phyloP scores from a whole-genome alignment of 2,113 vertebrate genomes.

The Elephantulus edwardii region DNA sequence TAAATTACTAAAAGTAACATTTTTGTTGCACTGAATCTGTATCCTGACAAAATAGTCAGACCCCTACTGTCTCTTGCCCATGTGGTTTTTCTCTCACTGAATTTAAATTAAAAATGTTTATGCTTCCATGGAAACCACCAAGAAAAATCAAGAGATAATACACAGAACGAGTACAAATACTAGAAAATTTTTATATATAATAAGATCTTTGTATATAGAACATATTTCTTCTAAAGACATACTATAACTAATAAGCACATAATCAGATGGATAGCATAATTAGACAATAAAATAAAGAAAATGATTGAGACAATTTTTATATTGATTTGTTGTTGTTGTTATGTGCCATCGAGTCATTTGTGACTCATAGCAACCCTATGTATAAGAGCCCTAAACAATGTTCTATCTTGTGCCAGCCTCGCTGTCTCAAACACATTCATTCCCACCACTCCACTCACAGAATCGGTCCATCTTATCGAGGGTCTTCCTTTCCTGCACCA shows the following conservation, averaged over 20 bases:
- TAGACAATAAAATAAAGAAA: background rate
- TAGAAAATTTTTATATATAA: background rate
- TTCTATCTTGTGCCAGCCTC: too few relatives aligned
- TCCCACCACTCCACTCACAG: too few relatives aligned
- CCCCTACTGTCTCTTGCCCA: background rate
- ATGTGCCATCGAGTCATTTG: too few relatives aligned
- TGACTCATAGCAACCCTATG: too few relatives aligned
- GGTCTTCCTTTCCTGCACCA: too few relatives aligned
- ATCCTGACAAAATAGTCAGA: background rate
- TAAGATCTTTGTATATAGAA: background rate
- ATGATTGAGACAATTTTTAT: too few relatives aligned
- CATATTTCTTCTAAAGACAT: background rate
- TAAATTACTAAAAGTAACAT: background rate
- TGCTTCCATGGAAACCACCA: background rate
- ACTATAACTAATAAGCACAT: background rate
- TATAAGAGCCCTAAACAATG: too few relatives aligned
- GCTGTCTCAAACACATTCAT: too few relatives aligned
- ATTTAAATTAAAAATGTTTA: background rate
- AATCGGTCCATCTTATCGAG: too few relatives aligned
- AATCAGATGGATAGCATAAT: background rate
- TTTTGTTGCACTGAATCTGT: background rate
- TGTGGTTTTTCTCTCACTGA: background rate
- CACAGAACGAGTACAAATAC: background rate
- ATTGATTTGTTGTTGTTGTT: too few relatives aligned
- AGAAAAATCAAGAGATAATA: background rate